Base-by-base conservation (phyloP, 1,140 invertebrate genomes). In the Dendrolimus punctatus region DNA sequence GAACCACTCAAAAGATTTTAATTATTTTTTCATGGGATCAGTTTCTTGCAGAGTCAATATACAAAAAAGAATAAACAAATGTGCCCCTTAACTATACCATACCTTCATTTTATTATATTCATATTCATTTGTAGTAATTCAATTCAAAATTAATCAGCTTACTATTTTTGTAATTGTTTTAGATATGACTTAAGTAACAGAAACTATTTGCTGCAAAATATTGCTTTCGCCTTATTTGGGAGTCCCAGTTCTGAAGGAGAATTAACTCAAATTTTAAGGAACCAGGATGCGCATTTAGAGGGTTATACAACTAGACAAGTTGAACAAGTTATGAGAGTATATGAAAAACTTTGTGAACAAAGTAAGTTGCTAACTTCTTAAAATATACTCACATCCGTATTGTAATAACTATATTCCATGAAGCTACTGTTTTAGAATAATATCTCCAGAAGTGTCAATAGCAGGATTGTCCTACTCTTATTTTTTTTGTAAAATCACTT, bases 221-320 rank as follows among this genome's bases (percentile, higher is more conserved):
- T 85, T 37, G 82, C 82, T 44, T 85, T 80, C 76, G 82, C 80
- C 7, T 58, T 85, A 48, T 85, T 78, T 66, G 82, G 82, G 6
- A 61, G 67, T 46, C 82, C 82, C 38, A 80, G 69, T 62, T 46
- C 39, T 49, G 79, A 76, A 67, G 79, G 80, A 5, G 76, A 80
- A 50, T 54, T 74, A 7, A 46, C 51, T 6, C 53, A 55, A 37
- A 39, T 57, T 6, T 53, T 38, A 10, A 52, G 49, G 6, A 40
- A 53, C 8, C 51, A 66, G 46, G 57, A 64, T 55, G 57, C 58
- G 38, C 64, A 73, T 46, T 64, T 85, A 6, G 76, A 78, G 66
- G 82, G 82, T 1, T 85, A 84, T 41, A 77, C 67, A 23, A 66
- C 68, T 4, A 68, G 76, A 45, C 80, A 85, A 58, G 73, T 60